phyloP scores from a whole-genome alignment of 2,888 invertebrate species.

The Mythimna lalbum region DNA sequence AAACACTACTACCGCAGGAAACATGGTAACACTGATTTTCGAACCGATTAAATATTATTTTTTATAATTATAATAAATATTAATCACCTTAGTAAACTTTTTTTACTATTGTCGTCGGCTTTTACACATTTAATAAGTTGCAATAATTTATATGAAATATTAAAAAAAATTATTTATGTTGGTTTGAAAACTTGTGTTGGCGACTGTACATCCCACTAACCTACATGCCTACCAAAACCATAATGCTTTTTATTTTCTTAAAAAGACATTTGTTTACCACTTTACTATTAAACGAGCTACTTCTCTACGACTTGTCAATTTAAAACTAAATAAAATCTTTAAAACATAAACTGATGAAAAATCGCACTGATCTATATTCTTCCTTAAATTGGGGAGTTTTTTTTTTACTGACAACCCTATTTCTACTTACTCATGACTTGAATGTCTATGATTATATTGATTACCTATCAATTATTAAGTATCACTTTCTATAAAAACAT shows the following conservation, averaged over 20 bases:
- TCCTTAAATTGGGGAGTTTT: constrained; percentile 12
- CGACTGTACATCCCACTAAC: constrained; percentile 66
- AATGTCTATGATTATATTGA: background rate
- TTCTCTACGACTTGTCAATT: constrained; percentile 37
- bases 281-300: constrained; percentile 21
- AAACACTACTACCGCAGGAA: constrained; percentile 71
- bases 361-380: constrained; percentile 1
- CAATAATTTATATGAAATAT: background rate
- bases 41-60: constrained; percentile 11
- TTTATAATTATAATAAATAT: background rate
- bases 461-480: background rate
- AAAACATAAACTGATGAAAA: constrained; percentile 21
- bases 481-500: constrained; percentile 19
- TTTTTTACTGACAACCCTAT: background rate
- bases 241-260: constrained; percentile 23
- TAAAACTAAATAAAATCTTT: constrained; percentile 20
- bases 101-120: background rate
- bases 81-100: background rate
- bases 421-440: background rate
- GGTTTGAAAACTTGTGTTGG: constrained; percentile 63
- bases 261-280: constrained; percentile 20
- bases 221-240: constrained; percentile 44
- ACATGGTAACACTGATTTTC: constrained; percentile 58
- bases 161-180: constrained; percentile 1
- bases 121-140: background rate